Evolutionary conservation across 2,797 vertebrate genomes (phyloP).

Genomic region (Pangasius larnaudii): DNA sequence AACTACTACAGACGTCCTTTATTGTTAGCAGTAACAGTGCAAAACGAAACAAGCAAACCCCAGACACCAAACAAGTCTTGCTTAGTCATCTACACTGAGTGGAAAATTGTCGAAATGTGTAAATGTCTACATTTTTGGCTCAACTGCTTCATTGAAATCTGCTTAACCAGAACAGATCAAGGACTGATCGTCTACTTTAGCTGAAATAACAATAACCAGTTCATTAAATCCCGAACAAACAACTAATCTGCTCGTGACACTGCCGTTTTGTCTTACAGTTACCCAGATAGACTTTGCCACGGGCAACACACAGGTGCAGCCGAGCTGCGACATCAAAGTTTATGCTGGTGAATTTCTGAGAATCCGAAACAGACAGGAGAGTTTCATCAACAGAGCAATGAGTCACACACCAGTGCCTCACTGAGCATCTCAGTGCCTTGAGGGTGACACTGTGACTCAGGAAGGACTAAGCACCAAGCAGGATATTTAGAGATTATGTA

Average conservation of each 20-base stretch:
- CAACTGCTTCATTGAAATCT: not conserved
- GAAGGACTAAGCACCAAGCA: not conserved
- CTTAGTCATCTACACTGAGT: not conserved
- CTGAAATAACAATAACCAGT: not conserved
- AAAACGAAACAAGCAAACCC: not conserved
- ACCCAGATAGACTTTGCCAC: not conserved
- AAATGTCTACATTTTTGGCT: not conserved
- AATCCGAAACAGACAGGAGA: not conserved
- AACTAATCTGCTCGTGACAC: not conserved
- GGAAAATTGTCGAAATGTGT: not conserved
- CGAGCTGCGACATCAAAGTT: not conserved
- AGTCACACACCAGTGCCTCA: not conserved
- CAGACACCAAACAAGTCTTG: not conserved
- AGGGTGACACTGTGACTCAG: not conserved
- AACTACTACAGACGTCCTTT: not conserved
- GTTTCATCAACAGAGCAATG: not conserved
- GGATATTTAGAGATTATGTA: not conserved
- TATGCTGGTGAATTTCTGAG: not conserved
- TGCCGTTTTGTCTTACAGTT: not conserved
- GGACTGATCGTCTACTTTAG: not conserved
- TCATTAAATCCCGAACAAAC: not conserved
- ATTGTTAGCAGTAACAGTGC: not conserved
- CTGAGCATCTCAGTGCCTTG: not conserved
- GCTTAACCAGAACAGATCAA: conserved; percentile 11
- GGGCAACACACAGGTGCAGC: not conserved